Conservation (phyloP, 2,888 invertebrate genomes). For the Punctoribates punctum region DNA sequence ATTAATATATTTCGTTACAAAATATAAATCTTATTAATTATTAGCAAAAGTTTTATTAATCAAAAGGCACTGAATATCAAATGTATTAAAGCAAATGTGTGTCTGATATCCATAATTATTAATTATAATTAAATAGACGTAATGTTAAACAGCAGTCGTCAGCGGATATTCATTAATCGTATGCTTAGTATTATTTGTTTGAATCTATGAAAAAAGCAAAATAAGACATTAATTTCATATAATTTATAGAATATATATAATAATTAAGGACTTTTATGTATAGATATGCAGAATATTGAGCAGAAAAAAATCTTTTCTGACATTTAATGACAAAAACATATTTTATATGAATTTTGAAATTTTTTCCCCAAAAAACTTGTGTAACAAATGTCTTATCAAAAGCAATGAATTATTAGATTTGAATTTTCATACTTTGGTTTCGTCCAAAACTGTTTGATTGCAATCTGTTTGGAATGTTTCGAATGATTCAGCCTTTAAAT, state of each 20-base stretch:
- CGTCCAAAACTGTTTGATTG: not conserved
- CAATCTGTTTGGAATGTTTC: not conserved
- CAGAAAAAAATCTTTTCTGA: too few relatives aligned
- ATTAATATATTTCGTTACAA: too few relatives aligned
- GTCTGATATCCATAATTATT: not conserved
- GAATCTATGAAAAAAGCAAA: not conserved
- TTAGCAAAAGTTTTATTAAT: not conserved
- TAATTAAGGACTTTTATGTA: too few relatives aligned
- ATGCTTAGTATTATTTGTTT: not conserved
- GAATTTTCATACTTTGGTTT: not conserved
- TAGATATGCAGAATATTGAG: too few relatives aligned
- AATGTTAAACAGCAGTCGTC: conserved; percentile 17
- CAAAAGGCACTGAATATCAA: not conserved
- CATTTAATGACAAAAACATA: too few relatives aligned
- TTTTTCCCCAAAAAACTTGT: too few relatives aligned
- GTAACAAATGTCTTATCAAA: too few relatives aligned
- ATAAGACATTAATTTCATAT: not conserved
- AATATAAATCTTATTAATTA: not conserved
- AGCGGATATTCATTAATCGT: conserved; percentile 11
- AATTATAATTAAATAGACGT: not conserved
- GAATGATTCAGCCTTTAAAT: not conserved
- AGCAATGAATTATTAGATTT: not conserved
- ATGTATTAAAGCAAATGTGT: not conserved
- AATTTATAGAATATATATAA: not conserved
- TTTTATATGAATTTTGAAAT: too few relatives aligned